Percentiles rank a stretch among this genome's conserved stretches.
phyloP scores from a whole-genome alignment of 1,140 invertebrate species.

The Centruroides sculpturatus region DNA sequence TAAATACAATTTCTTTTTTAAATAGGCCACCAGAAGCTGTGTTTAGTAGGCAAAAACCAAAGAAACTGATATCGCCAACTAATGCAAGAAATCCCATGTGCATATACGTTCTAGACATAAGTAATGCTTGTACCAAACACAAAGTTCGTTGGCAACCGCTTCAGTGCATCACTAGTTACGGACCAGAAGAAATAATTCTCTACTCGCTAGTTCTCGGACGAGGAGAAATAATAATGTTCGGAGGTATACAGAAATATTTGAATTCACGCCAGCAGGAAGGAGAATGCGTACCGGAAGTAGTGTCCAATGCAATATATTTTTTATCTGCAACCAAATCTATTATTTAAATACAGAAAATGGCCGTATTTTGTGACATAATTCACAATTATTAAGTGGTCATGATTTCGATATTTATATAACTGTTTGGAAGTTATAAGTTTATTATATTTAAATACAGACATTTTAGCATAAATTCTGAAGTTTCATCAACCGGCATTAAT shows the following conservation, averaged over 20 bases:
- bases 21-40: too few relatives aligned
- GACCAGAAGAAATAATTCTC: constrained; percentile 72
- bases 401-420: too few relatives aligned
- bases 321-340: constrained; percentile 12
- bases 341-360: constrained; percentile 1
- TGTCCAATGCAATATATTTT: constrained; percentile 14
- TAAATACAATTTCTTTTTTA: too few relatives aligned
- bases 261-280: constrained; percentile 10
- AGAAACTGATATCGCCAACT: too few relatives aligned
- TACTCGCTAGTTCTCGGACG: constrained; percentile 77
- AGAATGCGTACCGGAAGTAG: constrained; percentile 12
- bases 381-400: too few relatives aligned
- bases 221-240: constrained; percentile 86
- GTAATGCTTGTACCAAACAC: constrained; percentile 38
- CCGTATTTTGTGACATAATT: too few relatives aligned
- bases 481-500: too few relatives aligned
- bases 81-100: constrained; percentile 43
- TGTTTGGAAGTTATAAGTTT: too few relatives aligned
- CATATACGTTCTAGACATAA: constrained; percentile 76
- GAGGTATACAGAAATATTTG: constrained; percentile 67
- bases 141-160: constrained; percentile 58
- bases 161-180: constrained; percentile 25
- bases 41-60: too few relatives aligned
- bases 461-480: too few relatives aligned
- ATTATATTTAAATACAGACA: too few relatives aligned